phyloP scores from a whole-genome alignment of 37 sponge, comb jelly and placozoan species.

The Cliona cf. orientalis region DNA sequence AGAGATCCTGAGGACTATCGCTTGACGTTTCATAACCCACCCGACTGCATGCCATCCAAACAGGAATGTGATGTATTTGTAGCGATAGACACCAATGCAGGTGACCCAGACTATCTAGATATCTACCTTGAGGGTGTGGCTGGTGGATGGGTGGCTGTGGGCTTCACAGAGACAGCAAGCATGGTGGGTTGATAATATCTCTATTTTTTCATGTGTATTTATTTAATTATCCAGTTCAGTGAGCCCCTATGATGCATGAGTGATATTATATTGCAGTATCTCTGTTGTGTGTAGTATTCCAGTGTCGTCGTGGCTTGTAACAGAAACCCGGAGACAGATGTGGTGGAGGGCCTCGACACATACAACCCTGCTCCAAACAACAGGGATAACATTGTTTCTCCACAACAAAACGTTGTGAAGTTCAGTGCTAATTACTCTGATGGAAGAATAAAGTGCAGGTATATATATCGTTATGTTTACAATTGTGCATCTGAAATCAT shows the following conservation, averaged over 20 bases:
- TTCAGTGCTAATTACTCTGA: background rate
- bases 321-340: background rate
- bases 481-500: no score
- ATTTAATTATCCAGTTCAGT: no score
- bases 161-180: no score
- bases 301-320: slow-evolving; percentile 18
- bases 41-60: slow-evolving; percentile 5
- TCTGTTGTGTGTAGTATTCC: slow-evolving; percentile 1
- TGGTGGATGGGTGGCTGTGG: slow-evolving; percentile 54
- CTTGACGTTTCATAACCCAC: slow-evolving; percentile 2
- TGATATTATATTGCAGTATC: no score
- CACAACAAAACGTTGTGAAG: background rate
- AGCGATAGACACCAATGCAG: background rate
- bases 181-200: no score
- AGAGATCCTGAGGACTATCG: slow-evolving; percentile 21
- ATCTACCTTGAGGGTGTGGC: slow-evolving; percentile 48
- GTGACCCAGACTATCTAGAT: slow-evolving; percentile 25
- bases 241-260: no score
- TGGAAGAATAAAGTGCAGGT: slow-evolving; percentile 17
- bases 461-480: no score
- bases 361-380: background rate
- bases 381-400: background rate
- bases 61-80: slow-evolving; percentile 26
- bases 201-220: no score
- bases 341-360: background rate